These are phyloP conservation scores for Pseudeuparius sepicola DNA, from an alignment of 2,888 invertebrate species.

Conservation along the genomic window DNA sequence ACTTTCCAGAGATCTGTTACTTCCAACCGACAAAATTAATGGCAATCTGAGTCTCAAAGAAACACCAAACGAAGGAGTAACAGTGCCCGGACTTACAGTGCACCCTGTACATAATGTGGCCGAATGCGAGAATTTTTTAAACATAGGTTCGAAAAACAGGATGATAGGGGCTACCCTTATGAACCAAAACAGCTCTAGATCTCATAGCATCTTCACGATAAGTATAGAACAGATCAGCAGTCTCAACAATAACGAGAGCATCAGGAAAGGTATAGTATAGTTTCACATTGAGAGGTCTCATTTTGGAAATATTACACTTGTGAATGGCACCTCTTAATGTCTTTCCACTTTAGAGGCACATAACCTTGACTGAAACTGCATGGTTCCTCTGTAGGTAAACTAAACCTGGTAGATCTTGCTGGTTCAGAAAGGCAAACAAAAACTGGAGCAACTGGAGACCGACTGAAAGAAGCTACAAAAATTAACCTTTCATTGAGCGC, in stretches of 20 bases:
- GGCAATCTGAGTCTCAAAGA: constrained; percentile 41
- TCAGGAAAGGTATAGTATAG: constrained; percentile 31
- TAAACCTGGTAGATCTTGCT: constrained; percentile 82
- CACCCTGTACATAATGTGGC: constrained; percentile 68
- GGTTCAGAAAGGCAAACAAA: constrained; percentile 81
- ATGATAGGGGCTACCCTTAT: constrained; percentile 78
- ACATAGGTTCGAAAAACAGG: constrained; percentile 67
- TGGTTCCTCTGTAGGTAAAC: constrained; percentile 53
- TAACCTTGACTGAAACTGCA: too few relatives aligned
- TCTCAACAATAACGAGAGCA: constrained; percentile 34
- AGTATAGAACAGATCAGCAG: constrained; percentile 69
- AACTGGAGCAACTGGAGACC: constrained; percentile 73
- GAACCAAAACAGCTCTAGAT: constrained; percentile 79
- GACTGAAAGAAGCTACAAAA: constrained; percentile 81
- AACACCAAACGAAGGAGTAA: constrained; percentile 43
- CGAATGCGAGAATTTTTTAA: constrained; percentile 68
- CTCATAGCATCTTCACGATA: constrained; percentile 81
- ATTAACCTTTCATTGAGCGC: constrained; percentile 83
- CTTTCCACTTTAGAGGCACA: background rate
- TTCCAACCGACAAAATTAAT: constrained; percentile 31
- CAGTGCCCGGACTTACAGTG: constrained; percentile 51
- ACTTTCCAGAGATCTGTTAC: constrained; percentile 36
- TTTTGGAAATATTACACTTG: too few relatives aligned
- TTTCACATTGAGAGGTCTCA: too few relatives aligned
- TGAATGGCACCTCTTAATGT: background rate